Evolutionary conservation across 2,113 vertebrate genomes (phyloP), one percentile per base, ranked within the genome.

Genomic region (Syngnathus typhle): DNA sequence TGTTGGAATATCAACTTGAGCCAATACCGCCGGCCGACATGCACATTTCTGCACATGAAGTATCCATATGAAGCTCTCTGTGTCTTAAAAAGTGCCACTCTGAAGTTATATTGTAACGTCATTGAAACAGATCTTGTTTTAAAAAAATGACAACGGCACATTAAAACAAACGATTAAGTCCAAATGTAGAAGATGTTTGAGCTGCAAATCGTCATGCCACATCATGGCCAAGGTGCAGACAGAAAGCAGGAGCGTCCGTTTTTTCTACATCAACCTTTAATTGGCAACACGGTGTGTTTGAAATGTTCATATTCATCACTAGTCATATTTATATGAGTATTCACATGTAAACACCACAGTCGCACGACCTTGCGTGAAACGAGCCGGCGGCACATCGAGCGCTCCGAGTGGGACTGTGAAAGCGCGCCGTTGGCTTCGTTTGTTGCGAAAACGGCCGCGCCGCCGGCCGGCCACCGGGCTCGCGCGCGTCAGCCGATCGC

Each of bases 271-370:
- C 21, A 65, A 51, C 63, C 46, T 51, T 68, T 68, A 15, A 68
- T 68, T 68, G 67, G 67, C 67, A 68, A 68, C 67, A 60, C 43
- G 16, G 32, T 47, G 65, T 37, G 65, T 47, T 47, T 58, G 54
- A 67, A 58, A 67, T 60, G 66, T 68, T 59, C 66, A 38, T 65
- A 38, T 65, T 65, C 32, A 65, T 47, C 62, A 59, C 52, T 32
- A 56, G 55, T 55, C 43, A 21, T 63, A 63, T 32, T 63, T 32
- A 32, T 5, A 5, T 62, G 10, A 63, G 39, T 44, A 65, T 65
- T 65, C 63, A 65, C 44, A 93, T 94, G 93, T 92, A 94, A 93
- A 89, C 91, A 94, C 92, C 92, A 91, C 43, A 65, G 56, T 60
- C 56, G 23, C 43, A 21, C 39, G 4, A 41, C 18, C 32, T 19